phyloP scores from a whole-genome alignment of 2,888 invertebrate species.

The Leptogaster cylindrica region DNA sequence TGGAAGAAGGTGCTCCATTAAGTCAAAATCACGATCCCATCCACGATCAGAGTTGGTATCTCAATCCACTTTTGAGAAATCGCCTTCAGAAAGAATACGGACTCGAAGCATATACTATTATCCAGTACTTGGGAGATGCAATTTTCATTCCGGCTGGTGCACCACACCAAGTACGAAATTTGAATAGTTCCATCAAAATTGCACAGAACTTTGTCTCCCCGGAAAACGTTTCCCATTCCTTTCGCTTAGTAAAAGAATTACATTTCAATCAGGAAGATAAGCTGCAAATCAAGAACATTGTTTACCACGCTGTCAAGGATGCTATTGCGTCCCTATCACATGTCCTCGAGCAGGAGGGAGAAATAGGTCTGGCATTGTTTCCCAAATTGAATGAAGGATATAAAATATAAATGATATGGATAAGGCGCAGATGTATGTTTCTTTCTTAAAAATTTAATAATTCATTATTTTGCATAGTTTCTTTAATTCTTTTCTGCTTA shows the following conservation, averaged over 20 bases:
- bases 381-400: no score
- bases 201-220: conserved; percentile 99
- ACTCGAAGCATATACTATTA: conserved; percentile 93
- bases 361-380: conserved; percentile 15
- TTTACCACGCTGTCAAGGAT: conserved; percentile 92
- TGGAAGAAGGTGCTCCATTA: conserved; percentile 82
- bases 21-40: conserved; percentile 94
- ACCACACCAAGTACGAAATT: conserved; percentile 96
- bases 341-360: conserved; percentile 42
- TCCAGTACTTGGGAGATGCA: conserved; percentile 95
- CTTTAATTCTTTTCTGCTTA: no score
- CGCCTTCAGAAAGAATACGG: conserved; percentile 90
- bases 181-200: conserved; percentile 96
- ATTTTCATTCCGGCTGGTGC: conserved; percentile 98
- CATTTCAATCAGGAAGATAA: conserved; percentile 99
- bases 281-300: conserved; percentile 96
- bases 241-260: conserved; percentile 95
- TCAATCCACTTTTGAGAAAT: conserved; percentile 85
- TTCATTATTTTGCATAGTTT: no score
- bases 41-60: conserved; percentile 95
- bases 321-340: conserved; percentile 58
- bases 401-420: conserved; percentile 2
- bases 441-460: no score
- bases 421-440: background rate
- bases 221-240: conserved; percentile 95